These are phyloP conservation scores for Exocentrus adspersus DNA, from an alignment of 2,888 invertebrate genomes.

Conservation along the genomic window DNA sequence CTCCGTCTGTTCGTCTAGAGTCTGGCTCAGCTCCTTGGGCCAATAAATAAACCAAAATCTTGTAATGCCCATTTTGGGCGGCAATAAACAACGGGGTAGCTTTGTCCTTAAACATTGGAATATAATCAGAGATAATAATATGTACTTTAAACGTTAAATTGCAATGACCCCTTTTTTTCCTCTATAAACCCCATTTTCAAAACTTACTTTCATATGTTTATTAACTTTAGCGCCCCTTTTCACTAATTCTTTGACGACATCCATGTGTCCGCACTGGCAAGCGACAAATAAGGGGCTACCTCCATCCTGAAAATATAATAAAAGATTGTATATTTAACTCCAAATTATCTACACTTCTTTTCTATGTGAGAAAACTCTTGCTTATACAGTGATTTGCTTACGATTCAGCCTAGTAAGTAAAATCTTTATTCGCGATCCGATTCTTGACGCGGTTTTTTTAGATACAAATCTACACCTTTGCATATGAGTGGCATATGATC, in stretches of 20 bases:
- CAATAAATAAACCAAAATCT: slow-evolving; percentile 78
- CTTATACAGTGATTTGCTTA: no score
- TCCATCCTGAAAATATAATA: slow-evolving; percentile 79
- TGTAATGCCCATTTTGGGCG: slow-evolving; percentile 91
- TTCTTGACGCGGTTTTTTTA: no score
- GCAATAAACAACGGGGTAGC: slow-evolving; percentile 93
- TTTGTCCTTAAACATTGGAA: slow-evolving; percentile 81
- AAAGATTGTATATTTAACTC: not conserved
- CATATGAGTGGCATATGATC: no score
- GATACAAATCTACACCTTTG: no score
- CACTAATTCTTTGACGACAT: slow-evolving; percentile 86
- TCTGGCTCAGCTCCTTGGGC: slow-evolving; percentile 79
- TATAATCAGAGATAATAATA: no score
- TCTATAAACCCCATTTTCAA: no score
- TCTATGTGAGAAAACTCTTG: no score
- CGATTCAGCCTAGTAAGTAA: no score
- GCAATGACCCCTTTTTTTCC: no score
- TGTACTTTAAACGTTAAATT: no score
- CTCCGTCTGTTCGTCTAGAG: slow-evolving; percentile 81
- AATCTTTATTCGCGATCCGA: no score
- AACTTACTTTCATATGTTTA: slow-evolving; percentile 81
- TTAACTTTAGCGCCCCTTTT: slow-evolving; percentile 84
- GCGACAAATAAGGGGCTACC: slow-evolving; percentile 94
- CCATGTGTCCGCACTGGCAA: slow-evolving; percentile 90
- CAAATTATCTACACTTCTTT: not conserved